Base-by-base conservation (phyloP, 2,888 invertebrate genomes). In the Tolmerus cingulatus region DNA sequence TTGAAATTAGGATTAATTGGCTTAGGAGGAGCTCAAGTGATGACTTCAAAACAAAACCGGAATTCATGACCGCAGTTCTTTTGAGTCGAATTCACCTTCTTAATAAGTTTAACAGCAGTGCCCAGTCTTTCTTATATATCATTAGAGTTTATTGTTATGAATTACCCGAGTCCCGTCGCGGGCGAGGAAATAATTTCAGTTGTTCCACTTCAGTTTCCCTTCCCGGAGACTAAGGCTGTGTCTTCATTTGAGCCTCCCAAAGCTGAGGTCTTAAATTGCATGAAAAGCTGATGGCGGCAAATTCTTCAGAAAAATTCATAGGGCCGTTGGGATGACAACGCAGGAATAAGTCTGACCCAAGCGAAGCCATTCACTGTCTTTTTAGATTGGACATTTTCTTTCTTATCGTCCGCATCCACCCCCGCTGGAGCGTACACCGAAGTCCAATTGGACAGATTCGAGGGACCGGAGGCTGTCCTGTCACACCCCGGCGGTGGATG, bases 201-300 rank as follows among this genome's bases (percentile, higher is more conserved):
- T 66, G 66, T 66, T 66, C 66, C 66, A 66, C 66, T 66, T 66
- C 66, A 66, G 66, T 51, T n/a, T 51, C 51, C 51, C n/a, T 51
- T 51, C n/a, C 19, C 51, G 51, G 51, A 51, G 16, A n/a, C 51
- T 51, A 51, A n/a, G 7, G n/a, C n/a, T n/a, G n/a, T 51, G n/a
- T 1, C 66, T 27, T 23, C 66, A 66, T 19, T 27, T 19, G 23
- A 7, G 9, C 27, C 51, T 46, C 16, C 8, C 27, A 23, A 0
- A 40, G 40, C 40, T 40, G 12, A 40, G 43, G 23, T n/a, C 30
- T 30, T 79, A 27, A 51, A 79, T 79, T 27, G 79, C 23, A 16
- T 34, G 37, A 37, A 82, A 66, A 82, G 82, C 57, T 82, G n/a
- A n/a, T n/a, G 82, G 82, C 82, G 82, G 82, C 66, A 82, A 82